phyloP scores from a whole-genome alignment of 2,797 vertebrate species.

The Rhinophrynus dorsalis region DNA sequence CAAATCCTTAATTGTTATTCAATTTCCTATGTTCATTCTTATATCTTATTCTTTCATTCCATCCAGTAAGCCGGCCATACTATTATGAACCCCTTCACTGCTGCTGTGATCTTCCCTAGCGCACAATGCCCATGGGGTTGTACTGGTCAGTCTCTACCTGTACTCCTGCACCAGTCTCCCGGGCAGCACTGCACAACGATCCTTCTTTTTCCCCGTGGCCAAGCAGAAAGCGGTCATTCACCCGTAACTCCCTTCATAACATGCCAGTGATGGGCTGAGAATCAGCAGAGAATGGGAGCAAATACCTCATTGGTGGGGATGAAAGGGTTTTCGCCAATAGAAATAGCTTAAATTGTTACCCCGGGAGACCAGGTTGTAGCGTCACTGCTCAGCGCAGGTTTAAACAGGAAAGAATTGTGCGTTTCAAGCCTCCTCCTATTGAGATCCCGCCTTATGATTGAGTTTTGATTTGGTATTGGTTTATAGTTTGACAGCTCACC shows the following conservation, averaged over 20 bases:
- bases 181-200: no score
- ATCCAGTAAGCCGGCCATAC: no score
- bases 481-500: background rate
- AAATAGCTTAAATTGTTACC: background rate
- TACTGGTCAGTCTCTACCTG: no score
- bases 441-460: background rate
- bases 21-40: no score
- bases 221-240: background rate
- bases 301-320: background rate
- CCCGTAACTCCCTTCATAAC: background rate
- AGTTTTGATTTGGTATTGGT: background rate
- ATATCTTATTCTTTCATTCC: no score
- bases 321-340: background rate
- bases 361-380: background rate
- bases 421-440: constrained; percentile 21
- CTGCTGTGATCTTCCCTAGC: no score
- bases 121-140: no score
- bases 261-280: constrained; percentile 30
- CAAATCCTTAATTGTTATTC: no score
- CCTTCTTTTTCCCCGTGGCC: background rate
- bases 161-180: no score
- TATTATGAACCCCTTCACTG: no score
- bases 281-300: constrained; percentile 24
- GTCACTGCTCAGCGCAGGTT: background rate
- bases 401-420: background rate